phyloP scores from a whole-genome alignment of 2,113 vertebrate species.

The Ammospiza nelsoni region DNA sequence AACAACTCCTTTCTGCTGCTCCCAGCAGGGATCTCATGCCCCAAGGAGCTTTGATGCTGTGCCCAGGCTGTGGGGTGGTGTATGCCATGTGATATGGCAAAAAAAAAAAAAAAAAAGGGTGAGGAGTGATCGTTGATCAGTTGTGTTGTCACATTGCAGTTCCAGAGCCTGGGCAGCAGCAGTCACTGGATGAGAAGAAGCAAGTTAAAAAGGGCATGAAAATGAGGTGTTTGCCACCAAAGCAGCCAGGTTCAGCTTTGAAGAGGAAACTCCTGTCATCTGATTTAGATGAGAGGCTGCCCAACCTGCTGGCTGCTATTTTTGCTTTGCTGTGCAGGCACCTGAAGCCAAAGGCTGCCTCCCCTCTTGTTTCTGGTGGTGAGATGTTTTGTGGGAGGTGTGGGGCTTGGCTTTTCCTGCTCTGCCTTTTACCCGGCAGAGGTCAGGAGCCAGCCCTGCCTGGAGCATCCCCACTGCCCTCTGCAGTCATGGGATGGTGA shows the following conservation, averaged over 20 bases:
- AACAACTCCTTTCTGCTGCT: background rate
- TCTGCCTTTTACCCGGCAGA: background rate
- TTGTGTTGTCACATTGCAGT: rapidly evolving
- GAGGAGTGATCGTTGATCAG: rapidly evolving
- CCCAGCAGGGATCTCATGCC: rapidly evolving
- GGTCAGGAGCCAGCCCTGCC: background rate
- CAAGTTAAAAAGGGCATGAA: background rate
- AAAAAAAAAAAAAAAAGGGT: background rate
- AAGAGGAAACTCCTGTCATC: background rate
- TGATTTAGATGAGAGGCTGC: background rate
- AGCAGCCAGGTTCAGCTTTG: background rate
- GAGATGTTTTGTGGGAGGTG: background rate
- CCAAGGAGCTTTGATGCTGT: background rate
- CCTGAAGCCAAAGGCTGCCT: background rate
- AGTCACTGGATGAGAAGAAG: background rate
- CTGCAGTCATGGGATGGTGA: background rate
- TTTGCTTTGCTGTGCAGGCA: rapidly evolving
- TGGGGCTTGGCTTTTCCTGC: background rate
- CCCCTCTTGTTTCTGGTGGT: rapidly evolving
- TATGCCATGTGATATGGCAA: rapidly evolving
- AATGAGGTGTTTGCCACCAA: background rate
- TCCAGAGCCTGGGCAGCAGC: background rate
- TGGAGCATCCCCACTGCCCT: rapidly evolving
- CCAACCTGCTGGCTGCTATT: background rate
- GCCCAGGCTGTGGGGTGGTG: rapidly evolving